A percentile compares a stretch with the other conserved stretches of the same genome.
Evolutionary conservation across 2,113 vertebrate species (phyloP).

Genomic region (Scytalopus superciliaris): DNA sequence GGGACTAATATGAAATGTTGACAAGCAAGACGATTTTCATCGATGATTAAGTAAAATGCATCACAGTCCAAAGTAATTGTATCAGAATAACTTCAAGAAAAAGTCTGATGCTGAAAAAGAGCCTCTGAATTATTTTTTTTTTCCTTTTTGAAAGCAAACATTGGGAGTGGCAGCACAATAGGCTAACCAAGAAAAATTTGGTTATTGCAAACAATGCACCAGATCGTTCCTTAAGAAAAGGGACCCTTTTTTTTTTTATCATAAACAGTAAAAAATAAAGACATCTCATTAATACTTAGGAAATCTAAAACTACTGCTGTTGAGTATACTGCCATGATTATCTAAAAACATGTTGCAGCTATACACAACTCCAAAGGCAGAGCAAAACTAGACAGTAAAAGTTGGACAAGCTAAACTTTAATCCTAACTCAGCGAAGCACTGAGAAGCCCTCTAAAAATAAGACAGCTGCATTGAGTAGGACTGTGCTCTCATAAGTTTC

Average conservation of each 20-base stretch:
- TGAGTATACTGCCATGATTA: neutral
- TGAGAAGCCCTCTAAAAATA: neutral
- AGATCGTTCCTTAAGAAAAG: neutral
- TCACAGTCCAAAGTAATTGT: neutral
- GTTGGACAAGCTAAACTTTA: neutral
- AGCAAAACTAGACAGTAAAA: neutral
- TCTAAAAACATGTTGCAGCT: neutral
- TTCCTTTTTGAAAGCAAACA: neutral
- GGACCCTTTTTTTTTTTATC: neutral
- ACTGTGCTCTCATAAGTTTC: neutral
- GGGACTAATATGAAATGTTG: fast-evolving
- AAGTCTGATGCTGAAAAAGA: neutral
- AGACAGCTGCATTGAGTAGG: neutral
- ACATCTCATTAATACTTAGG: neutral
- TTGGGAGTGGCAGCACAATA: fast-evolving
- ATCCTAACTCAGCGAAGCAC: neutral
- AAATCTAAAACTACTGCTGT: neutral
- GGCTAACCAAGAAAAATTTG: neutral
- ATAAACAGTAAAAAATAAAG: neutral
- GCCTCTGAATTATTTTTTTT: neutral
- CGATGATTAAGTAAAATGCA: neutral
- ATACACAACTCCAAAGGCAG: neutral
- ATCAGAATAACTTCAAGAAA: neutral
- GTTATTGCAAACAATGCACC: neutral
- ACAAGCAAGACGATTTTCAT: neutral